Conservation (phyloP, 2,797 vertebrate genomes). For the Heliangelus exortis region DNA sequence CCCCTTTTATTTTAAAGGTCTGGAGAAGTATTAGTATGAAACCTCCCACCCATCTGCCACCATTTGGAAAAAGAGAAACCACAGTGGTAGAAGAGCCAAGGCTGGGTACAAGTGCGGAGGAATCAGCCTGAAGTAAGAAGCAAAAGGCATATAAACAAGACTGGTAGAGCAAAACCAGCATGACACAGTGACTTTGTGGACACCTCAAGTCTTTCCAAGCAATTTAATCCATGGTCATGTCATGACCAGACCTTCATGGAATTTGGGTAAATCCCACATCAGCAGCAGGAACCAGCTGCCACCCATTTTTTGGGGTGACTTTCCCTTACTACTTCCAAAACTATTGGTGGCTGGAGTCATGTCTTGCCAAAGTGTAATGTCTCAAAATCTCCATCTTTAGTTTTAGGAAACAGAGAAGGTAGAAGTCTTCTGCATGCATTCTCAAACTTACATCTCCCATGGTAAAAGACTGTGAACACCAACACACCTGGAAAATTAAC, state of each 20-base stretch:
- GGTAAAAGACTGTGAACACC: not conserved
- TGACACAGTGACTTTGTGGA: not conserved
- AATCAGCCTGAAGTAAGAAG: no score
- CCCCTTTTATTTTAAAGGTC: not conserved
- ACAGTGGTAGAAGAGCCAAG: no score
- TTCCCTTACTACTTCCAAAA: not conserved
- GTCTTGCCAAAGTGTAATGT: not conserved
- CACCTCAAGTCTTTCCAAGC: not conserved
- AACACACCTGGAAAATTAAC: not conserved
- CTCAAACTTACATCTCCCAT: not conserved
- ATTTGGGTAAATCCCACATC: not conserved
- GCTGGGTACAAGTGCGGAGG: no score
- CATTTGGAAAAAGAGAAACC: no score
- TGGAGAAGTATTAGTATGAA: not conserved
- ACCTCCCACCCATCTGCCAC: no score
- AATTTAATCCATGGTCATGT: not conserved
- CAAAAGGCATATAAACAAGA: no score
- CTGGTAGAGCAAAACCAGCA: not conserved
- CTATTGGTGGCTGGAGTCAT: not conserved
- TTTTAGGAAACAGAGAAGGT: not conserved
- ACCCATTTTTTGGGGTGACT: not conserved
- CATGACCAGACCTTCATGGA: not conserved
- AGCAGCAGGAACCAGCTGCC: not conserved
- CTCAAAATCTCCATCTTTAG: not conserved
- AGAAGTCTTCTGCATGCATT: not conserved